Evolutionary conservation across 2,797 vertebrate genomes (phyloP), one percentile per base, ranked within the genome.

Genomic region (Falco cherrug): DNA sequence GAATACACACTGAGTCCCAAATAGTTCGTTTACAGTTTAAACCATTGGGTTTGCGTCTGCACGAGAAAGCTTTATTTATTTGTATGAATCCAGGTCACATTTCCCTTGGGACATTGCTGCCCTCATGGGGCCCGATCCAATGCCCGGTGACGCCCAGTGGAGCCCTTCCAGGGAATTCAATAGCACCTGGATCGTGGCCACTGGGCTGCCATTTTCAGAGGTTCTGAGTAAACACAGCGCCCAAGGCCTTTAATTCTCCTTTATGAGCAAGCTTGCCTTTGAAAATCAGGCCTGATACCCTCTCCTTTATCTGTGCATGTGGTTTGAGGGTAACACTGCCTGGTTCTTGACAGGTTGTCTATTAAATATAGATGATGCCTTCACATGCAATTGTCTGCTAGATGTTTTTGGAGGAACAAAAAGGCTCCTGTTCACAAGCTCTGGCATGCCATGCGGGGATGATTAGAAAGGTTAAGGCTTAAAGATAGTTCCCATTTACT

Each of bases 1-100:
- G 70, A 89, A 91, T 90, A 93, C 60, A 71, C 90, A 70, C 37
- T 8, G 31, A 93, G 78, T 60, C 85, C 85, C 91, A 91, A 94
- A 94, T 28, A 89, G 68, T 16, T 89, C 59, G 11, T 69, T 96
- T 77, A 16, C 61, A 14, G 9, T 84, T 93, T 48, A 56, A 94
- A 92, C 57, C 81, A 10, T 15, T 2, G 7, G 19, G 14, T 21
- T 75, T 51, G 65, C 13, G 33, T 11, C 57, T 8, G 63, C 17
- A 17, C 5, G 33, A 16, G 39, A 8, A 33, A 12, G 11, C 31
- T 53, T 25, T 65, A 63, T 95, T 93, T 89, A 8, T 87, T 95
- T 92, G 63, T 48, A 54, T 76, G 51, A 41, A 77, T 87, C 74
- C 56, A 47, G 16, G 76, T 92, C 41, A 11, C 43, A 48, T 90